These are phyloP conservation scores for Porites lutea DNA, from an alignment of 64 coral and sea anemone genomes.

Conservation along the genomic window DNA sequence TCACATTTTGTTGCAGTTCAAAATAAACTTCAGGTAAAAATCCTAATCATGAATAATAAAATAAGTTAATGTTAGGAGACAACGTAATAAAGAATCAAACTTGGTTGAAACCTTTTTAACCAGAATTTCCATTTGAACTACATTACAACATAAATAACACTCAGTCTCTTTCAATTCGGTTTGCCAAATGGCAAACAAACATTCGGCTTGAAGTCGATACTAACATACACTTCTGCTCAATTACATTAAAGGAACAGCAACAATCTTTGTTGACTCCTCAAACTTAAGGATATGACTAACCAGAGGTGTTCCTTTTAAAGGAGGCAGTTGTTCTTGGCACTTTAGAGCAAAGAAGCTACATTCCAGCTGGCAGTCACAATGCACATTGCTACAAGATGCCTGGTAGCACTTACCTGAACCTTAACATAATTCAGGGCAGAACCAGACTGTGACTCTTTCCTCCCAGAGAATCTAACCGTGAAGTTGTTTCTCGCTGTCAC, in stretches of 20 bases:
- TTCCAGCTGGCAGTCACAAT: slow-evolving; percentile 48
- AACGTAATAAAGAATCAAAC: too few species aligned
- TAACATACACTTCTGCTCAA: slow-evolving; percentile 54
- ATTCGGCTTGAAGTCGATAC: slow-evolving; percentile 25
- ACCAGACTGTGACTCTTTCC: slow-evolving; percentile 7
- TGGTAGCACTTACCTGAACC: slow-evolving; percentile 1
- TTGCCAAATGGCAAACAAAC: slow-evolving; percentile 69
- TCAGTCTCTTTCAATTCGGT: slow-evolving; percentile 64
- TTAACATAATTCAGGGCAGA: slow-evolving; percentile 45
- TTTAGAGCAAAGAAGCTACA: slow-evolving; percentile 54
- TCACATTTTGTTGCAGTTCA: too few species aligned
- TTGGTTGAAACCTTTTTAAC: too few species aligned
- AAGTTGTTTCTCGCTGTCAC: slow-evolving; percentile 17
- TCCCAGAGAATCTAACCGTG: background rate
- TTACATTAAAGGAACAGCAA: slow-evolving; percentile 45
- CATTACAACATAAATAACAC: too few species aligned
- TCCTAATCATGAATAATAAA: too few species aligned
- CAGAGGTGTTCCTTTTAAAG: slow-evolving; percentile 33
- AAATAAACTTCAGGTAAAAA: too few species aligned
- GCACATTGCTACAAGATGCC: slow-evolving; percentile 41
- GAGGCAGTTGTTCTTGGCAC: slow-evolving; percentile 14
- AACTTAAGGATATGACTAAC: slow-evolving; percentile 37
- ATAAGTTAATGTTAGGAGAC: too few species aligned
- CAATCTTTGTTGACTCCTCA: slow-evolving; percentile 28
- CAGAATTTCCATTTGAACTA: too few species aligned